These are phyloP conservation scores for Oreochromis mossambicus DNA, from an alignment of 2,797 vertebrate genomes.

Conservation along the genomic window DNA sequence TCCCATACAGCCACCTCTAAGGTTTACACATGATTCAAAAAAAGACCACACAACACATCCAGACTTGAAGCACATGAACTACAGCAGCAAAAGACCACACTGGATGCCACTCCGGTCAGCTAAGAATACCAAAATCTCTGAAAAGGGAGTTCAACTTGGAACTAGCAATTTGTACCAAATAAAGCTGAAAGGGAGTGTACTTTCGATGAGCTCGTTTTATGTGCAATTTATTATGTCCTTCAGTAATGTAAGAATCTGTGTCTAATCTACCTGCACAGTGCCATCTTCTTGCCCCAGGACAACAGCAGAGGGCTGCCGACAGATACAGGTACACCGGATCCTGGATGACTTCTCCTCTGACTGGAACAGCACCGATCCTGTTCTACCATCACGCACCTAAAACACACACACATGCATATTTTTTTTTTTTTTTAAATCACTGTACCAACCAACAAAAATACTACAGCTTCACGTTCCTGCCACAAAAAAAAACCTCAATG, in stretches of 20 bases:
- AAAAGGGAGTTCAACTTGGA: not conserved
- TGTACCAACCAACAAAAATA: not conserved
- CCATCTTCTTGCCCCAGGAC: slow-evolving; percentile 83
- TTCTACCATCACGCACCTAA: slow-evolving; percentile 83
- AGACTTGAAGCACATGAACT: not conserved
- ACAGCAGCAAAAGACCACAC: not conserved
- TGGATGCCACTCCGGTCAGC: not conserved
- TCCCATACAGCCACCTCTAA: not conserved
- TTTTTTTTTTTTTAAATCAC: not conserved
- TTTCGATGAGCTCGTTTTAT: not conserved
- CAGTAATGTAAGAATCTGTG: not conserved
- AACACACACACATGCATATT: not conserved
- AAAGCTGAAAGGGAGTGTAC: not conserved
- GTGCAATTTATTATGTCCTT: not conserved
- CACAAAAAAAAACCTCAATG: not conserved
- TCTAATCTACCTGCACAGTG: slow-evolving; percentile 75
- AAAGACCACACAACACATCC: not conserved
- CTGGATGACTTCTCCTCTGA: slow-evolving; percentile 75
- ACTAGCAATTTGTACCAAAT: not conserved
- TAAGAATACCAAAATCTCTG: not conserved
- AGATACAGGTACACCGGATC: slow-evolving; percentile 85
- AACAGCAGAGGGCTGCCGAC: slow-evolving; percentile 67
- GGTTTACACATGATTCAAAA: not conserved
- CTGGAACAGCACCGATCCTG: slow-evolving; percentile 77
- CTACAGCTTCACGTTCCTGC: not conserved